Evolutionary conservation across 2,888 invertebrate genomes (phyloP).

Genomic region (Hemaris fuciformis): DNA sequence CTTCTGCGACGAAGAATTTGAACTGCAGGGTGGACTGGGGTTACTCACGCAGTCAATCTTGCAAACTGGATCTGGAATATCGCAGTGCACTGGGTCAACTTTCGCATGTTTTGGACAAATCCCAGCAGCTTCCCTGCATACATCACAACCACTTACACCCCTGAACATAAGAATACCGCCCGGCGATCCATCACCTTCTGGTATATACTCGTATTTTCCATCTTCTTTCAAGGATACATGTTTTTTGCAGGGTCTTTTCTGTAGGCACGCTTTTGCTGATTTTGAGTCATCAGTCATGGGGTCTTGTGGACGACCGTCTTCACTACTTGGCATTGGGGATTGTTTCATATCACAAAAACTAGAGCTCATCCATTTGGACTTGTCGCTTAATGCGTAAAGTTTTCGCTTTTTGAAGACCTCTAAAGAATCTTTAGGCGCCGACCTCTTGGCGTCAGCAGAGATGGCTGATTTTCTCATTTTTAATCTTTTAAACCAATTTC

Average conservation of each 20-base stretch:
- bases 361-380: conserved; percentile 41
- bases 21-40: conserved; percentile 31
- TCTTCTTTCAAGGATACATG: conserved; percentile 46
- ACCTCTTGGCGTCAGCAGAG: conserved; percentile 27
- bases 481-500: conserved; percentile 20
- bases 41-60: conserved; percentile 28
- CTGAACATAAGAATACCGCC: conserved; percentile 46
- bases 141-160: conserved; percentile 31
- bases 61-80: conserved; percentile 37
- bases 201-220: conserved; percentile 21
- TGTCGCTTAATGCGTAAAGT: conserved; percentile 49
- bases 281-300: conserved; percentile 24
- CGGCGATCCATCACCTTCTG: conserved; percentile 16
- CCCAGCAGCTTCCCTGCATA: conserved; percentile 26
- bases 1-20: background rate
- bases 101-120: conserved; percentile 33
- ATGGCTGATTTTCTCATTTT: conserved; percentile 20
- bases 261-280: background rate
- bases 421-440: conserved; percentile 62
- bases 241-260: conserved; percentile 32
- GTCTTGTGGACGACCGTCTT: conserved; percentile 35
- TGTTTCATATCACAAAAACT: conserved; percentile 12
- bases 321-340: conserved; percentile 30
- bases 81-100: conserved; percentile 29
- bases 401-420: conserved; percentile 59